Base-by-base conservation (phyloP, 2,113 vertebrate genomes). In the Sander vitreus region DNA sequence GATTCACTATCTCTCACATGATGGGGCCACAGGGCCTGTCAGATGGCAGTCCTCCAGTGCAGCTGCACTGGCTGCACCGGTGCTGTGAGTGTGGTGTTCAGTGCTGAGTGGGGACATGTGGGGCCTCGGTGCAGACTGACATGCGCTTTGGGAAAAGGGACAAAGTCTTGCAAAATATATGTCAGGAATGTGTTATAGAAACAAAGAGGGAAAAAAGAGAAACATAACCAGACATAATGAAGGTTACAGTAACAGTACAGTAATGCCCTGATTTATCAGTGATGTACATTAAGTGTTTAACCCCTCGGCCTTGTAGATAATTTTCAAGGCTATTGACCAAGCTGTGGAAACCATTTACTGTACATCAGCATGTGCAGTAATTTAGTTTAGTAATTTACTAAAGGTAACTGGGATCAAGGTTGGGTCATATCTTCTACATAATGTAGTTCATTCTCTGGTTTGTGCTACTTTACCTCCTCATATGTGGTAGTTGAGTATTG, bases 141-240 rank as follows among this genome's bases (percentile, higher is more conserved):
- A 9, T n/a, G n/a, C n/a, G 14, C 54, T 58, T 70, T 48, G 70
- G 75, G 76, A 88, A 89, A 78, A 71, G 62, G 81, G 76, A 85
- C 78, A 73, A 65, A 71, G 39, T 74, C 54, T 77, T 33, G 25
- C 8, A 76, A 69, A 47, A 87, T 87, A 59, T 50, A 88, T 84
- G 81, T 43, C 63, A 64, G 89, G 90, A 93, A 92, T 91, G 89
- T 88, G 71, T 54, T 18, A 25, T 54, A 67, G 60, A 64, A 21
- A 65, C 4, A 14, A 16, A 25, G 4, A 48, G 21, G 27, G 4
- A 43, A 39, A 57, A 64, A 25, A 50, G 12, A 68, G 55, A 39
- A 30, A 53, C 63, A 80, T 73, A 73, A 84, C 48, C 0, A 10
- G n/a, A 25, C 36, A 8, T 36, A 63, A 66, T 16, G 55, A 47